Conservation (phyloP, 53 echinoderm and acorn worm genomes). For the Actinopyga echinites region DNA sequence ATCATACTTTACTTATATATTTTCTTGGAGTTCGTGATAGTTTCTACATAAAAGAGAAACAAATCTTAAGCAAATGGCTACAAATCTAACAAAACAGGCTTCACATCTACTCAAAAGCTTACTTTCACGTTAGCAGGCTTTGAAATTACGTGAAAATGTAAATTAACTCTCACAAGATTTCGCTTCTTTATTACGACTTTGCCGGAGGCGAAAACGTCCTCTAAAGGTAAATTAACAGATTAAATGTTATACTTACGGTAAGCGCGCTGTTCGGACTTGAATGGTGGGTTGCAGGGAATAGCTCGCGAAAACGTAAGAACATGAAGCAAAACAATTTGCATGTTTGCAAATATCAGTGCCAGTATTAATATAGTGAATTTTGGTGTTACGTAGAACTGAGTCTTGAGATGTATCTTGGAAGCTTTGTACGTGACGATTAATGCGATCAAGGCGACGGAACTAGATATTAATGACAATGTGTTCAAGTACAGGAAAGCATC, state of each 20-base stretch:
- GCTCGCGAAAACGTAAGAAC: slow-evolving; percentile 52
- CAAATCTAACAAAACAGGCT: too few relatives aligned
- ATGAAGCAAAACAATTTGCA: slow-evolving; percentile 73
- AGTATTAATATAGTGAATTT: slow-evolving; percentile 72
- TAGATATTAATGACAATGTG: slow-evolving; percentile 63
- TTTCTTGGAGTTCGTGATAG: too few relatives aligned
- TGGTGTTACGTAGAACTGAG: slow-evolving; percentile 60
- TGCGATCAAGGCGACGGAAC: slow-evolving; percentile 59
- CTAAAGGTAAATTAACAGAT: neutral
- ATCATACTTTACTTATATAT: too few relatives aligned
- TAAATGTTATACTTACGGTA: slow-evolving; percentile 62
- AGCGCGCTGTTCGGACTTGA: slow-evolving; percentile 69
- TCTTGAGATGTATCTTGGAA: slow-evolving; percentile 60
- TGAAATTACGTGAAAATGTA: too few relatives aligned
- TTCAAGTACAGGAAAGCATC: slow-evolving; percentile 82
- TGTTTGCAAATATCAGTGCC: slow-evolving; percentile 70
- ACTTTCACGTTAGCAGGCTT: too few relatives aligned
- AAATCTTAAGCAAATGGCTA: too few relatives aligned
- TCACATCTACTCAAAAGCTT: too few relatives aligned
- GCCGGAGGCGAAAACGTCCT: neutral
- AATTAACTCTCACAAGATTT: too few relatives aligned
- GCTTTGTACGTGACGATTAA: slow-evolving; percentile 66
- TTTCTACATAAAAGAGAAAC: too few relatives aligned
- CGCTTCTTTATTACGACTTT: too few relatives aligned
- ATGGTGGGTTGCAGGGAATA: slow-evolving; percentile 67